Evolutionary conservation across 2,113 vertebrate genomes (phyloP).

Genomic region (Copsychus sechellarum): DNA sequence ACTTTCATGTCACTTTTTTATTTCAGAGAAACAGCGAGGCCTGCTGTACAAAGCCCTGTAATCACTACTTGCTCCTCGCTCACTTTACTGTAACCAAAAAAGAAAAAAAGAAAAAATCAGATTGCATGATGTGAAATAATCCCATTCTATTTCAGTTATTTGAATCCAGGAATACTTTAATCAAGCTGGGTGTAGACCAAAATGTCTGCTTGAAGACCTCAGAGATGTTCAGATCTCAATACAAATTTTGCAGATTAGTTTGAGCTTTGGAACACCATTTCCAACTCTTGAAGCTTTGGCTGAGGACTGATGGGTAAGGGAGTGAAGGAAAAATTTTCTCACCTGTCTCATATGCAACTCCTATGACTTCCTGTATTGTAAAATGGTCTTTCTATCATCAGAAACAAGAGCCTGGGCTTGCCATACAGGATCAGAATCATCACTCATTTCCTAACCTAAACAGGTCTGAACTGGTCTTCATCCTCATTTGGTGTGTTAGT

Average conservation of each 20-base stretch:
- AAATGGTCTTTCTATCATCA: background rate
- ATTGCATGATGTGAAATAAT: slow-evolving; percentile 39
- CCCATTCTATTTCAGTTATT: slow-evolving; percentile 41
- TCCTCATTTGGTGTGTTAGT: background rate
- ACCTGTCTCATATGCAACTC: background rate
- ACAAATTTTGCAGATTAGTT: slow-evolving; percentile 8
- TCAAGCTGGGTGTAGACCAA: slow-evolving; percentile 16
- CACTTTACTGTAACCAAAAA: slow-evolving; percentile 5
- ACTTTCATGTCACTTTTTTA: slow-evolving; percentile 21
- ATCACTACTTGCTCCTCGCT: background rate
- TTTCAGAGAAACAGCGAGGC: background rate
- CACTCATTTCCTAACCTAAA: background rate
- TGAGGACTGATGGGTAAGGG: background rate
- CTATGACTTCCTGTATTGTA: background rate
- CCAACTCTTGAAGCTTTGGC: background rate
- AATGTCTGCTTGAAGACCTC: background rate
- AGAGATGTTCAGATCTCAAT: slow-evolving; percentile 6
- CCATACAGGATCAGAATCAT: background rate
- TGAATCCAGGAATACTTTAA: slow-evolving; percentile 48
- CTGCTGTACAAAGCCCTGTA: background rate
- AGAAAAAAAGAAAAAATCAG: background rate
- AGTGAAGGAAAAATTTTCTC: background rate
- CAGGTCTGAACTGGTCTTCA: background rate
- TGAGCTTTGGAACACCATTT: background rate
- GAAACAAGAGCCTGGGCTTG: background rate